Evolutionary conservation across 2,797 vertebrate species (phyloP), one percentile per base, ranked within the genome.

Genomic region (Catostomus latipinnis): DNA sequence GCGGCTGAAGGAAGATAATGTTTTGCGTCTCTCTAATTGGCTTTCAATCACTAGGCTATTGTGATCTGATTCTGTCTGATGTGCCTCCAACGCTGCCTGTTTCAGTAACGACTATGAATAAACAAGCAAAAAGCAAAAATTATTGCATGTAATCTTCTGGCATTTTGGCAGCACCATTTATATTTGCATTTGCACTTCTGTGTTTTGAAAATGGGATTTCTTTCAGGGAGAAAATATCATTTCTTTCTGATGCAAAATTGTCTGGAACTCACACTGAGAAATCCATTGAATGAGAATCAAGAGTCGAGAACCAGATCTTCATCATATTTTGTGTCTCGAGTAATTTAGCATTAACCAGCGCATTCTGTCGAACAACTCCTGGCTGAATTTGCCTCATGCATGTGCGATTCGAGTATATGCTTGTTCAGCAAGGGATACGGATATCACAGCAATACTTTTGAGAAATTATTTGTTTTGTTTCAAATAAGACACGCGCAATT

Each of bases 181-280:
- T 71, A 68, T 76, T 66, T 56, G 69, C 62, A 62, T 71, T 66
- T 61, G 16, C 53, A 74, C 63, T 82, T 80, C 62, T 65, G 46
- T 74, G 63, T 82, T 82, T 79, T 76, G 69, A 70, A 84, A 86
- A 84, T 74, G 61, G 74, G 58, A 85, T 86, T 82, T 67, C 61
- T 80, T 82, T 83, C 61, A 69, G 56, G 61, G 48, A 53, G 78
- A 62, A 85, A 85, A 79, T 77, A 50, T 43, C 52, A 57, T 74
- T 80, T 74, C 43, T 71, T 67, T 70, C 75, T 58, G 53, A 80
- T 45, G 67, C 70, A 60, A 70, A 77, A 78, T 72, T 61, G 56
- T 71, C 84, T 71, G 76, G 72, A 81, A 77, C 48, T 83, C 84
- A 56, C 74, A 83, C 48, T 34, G 43, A 83, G 71, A 75, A 81